phyloP scores from a whole-genome alignment of 1,140 invertebrate species.

The Uloborus diversus region DNA sequence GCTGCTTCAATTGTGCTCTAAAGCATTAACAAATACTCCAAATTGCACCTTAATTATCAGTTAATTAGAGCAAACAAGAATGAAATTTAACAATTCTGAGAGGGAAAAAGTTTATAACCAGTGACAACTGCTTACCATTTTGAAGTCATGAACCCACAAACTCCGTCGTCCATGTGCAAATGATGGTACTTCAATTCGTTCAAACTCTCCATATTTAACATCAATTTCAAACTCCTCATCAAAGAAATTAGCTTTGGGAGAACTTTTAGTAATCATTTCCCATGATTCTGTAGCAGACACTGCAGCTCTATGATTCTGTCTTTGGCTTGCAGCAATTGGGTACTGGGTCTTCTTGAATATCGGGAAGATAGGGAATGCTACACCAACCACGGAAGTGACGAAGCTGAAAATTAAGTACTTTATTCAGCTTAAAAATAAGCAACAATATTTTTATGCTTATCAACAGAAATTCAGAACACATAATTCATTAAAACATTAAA shows the following conservation, averaged over 20 bases:
- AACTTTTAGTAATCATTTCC: constrained; percentile 23
- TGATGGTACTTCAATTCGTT: constrained; percentile 82
- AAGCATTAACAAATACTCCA: too few species aligned
- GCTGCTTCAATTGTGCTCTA: too few species aligned
- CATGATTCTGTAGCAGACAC: constrained; percentile 28
- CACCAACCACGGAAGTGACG: constrained; percentile 74
- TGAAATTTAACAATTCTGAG: too few species aligned
- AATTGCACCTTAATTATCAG: too few species aligned
- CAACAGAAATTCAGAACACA: too few species aligned
- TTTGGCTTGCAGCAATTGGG: constrained; percentile 2
- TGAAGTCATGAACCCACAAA: constrained; percentile 90
- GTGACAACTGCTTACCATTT: constrained; percentile 74
- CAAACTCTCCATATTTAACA: constrained; percentile 73
- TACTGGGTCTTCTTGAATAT: constrained; percentile 55
- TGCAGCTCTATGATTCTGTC: not conserved
- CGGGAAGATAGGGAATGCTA: constrained; percentile 72
- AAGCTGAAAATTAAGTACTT: constrained; percentile 64
- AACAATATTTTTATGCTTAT: not conserved
- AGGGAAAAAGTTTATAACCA: too few species aligned
- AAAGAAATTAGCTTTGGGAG: constrained; percentile 68
- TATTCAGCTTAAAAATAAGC: not conserved
- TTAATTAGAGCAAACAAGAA: too few species aligned
- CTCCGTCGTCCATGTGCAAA: constrained; percentile 79
- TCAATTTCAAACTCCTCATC: constrained; percentile 82
- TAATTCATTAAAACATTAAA: too few species aligned